A percentile compares a stretch with the other conserved stretches of the same genome.
Evolutionary conservation across 2,888 invertebrate species (phyloP).

Genomic region (Tipula vernalis): DNA sequence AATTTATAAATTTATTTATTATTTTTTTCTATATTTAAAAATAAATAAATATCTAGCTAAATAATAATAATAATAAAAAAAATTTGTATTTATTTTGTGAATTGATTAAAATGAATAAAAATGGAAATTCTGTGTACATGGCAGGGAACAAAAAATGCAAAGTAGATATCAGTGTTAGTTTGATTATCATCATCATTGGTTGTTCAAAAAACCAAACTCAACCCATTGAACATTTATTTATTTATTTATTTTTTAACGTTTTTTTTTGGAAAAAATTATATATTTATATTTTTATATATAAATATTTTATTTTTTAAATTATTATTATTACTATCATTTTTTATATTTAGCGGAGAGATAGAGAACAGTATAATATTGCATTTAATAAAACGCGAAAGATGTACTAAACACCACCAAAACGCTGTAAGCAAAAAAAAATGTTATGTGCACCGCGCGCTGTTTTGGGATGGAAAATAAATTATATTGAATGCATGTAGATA

Average conservation of each 20-base stretch:
- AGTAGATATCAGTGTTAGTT: constrained; percentile 4
- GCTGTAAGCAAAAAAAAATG: not conserved
- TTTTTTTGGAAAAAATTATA: not conserved
- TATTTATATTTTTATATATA: not conserved
- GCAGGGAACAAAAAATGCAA: not conserved
- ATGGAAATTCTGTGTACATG: not conserved
- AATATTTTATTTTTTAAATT: not conserved
- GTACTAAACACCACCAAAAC: not conserved
- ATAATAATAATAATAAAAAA: not conserved
- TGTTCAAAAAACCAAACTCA: not conserved
- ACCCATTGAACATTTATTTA: not conserved
- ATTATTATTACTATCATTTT: too few species aligned
- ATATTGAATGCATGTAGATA: not conserved
- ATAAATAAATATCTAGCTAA: not conserved
- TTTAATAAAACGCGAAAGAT: not conserved
- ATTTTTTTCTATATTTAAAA: not conserved
- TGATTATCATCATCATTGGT: constrained; percentile 8
- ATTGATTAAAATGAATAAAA: not conserved
- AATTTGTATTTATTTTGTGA: not conserved
- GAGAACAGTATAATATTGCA: not conserved
- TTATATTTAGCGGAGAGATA: not conserved
- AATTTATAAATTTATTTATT: not conserved
- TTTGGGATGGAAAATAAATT: not conserved
- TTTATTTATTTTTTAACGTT: not conserved
- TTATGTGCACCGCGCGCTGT: not conserved